Percentiles rank a stretch among this genome's conserved stretches.
Evolutionary conservation across 2,888 invertebrate species (phyloP).

Genomic region (Drosophila monieri): DNA sequence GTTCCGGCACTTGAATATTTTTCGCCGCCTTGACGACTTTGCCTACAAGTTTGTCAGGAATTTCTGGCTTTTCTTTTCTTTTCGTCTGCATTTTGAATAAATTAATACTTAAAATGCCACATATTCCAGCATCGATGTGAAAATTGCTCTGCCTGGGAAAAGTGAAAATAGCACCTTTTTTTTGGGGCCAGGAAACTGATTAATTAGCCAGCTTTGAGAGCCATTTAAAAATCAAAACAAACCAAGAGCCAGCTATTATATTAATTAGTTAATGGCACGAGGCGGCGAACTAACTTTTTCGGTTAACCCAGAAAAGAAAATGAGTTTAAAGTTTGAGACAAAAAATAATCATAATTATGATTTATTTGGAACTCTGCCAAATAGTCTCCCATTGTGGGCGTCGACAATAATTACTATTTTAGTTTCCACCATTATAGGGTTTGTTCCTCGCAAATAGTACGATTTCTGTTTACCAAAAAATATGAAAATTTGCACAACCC

Average conservation of each 20-base stretch:
- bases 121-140: constrained; percentile 43
- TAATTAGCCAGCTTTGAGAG: too few species aligned
- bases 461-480: constrained; percentile 18
- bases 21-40: constrained; percentile 8
- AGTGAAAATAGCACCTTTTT: constrained; percentile 30
- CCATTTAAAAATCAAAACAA: not conserved
- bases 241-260: not conserved
- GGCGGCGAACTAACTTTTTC: not conserved
- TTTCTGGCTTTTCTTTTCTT: constrained; percentile 70
- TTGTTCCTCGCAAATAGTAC: constrained; percentile 24
- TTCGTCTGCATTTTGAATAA: constrained; percentile 52
- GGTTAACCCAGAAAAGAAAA: constrained; percentile 13
- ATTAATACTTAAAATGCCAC: constrained; percentile 34
- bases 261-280: not conserved
- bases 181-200: constrained; percentile 6
- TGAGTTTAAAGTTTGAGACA: constrained; percentile 3
- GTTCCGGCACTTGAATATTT: constrained; percentile 54
- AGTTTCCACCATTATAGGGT: constrained; percentile 15
- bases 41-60: constrained; percentile 71
- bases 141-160: constrained; percentile 33
- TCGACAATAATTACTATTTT: constrained; percentile 4
- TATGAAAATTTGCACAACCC: constrained; percentile 41
- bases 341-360: constrained; percentile 8
- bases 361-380: not conserved
- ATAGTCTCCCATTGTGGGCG: too few species aligned